A percentile compares a stretch with the other conserved stretches of the same genome.
These are phyloP conservation scores for Sparus aurata DNA, from an alignment of 2,797 vertebrate species.

Conservation along the genomic window DNA sequence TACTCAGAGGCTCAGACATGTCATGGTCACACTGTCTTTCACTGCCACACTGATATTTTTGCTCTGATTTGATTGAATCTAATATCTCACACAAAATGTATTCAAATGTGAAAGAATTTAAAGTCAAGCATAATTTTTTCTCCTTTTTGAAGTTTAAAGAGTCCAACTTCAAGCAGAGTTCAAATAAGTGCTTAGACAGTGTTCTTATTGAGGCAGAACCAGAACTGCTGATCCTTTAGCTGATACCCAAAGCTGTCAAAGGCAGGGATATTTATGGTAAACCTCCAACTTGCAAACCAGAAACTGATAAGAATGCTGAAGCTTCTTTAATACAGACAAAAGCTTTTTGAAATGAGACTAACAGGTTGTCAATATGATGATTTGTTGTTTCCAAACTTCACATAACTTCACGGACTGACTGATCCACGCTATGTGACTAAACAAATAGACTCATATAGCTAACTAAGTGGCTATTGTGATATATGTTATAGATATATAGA, in stretches of 20 bases:
- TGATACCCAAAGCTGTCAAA: conserved; percentile 39
- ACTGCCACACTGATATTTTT: neutral
- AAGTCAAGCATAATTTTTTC: neutral
- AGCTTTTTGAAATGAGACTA: conserved; percentile 41
- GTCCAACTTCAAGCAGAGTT: conserved; percentile 12
- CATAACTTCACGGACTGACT: no score
- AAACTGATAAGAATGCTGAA: conserved; percentile 34
- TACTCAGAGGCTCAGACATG: neutral
- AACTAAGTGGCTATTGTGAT: no score
- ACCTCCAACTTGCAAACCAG: conserved; percentile 46
- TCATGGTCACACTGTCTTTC: neutral
- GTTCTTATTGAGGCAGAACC: conserved; percentile 42
- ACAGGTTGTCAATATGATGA: neutral
- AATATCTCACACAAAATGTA: conserved; percentile 16
- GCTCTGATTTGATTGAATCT: conserved; percentile 6
- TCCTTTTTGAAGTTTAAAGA: conserved; percentile 27
- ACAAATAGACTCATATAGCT: no score
- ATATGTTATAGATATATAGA: no score
- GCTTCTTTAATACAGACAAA: conserved; percentile 49
- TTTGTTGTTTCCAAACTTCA: no score
- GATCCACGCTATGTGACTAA: no score
- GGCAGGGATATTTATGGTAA: conserved; percentile 46
- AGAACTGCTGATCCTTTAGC: conserved; percentile 30
- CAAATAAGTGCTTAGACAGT: conserved; percentile 26
- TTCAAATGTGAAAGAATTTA: conserved; percentile 23